Evolutionary conservation across 2,888 invertebrate species (phyloP).

Genomic region (Hyposoter didymator): DNA sequence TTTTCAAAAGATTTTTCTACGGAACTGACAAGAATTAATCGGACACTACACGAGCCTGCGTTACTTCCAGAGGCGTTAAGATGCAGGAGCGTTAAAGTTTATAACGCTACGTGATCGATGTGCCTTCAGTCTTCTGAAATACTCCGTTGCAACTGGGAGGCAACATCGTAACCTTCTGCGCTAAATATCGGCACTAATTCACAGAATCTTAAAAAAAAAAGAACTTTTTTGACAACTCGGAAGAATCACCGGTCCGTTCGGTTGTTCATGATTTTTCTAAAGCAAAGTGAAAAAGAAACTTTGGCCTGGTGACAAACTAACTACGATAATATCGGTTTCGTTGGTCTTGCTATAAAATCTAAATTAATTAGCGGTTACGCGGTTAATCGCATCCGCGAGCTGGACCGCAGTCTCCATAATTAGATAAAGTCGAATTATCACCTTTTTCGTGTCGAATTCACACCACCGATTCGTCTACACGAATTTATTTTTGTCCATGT

Average conservation of each 20-base stretch:
- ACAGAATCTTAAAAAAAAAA: neutral
- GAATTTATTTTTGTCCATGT: neutral
- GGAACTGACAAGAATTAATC: conserved; percentile 16
- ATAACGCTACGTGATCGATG: neutral
- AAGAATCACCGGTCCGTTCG: neutral
- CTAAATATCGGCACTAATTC: neutral
- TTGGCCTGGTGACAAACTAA: neutral
- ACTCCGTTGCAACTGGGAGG: conserved; percentile 8
- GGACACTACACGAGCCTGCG: conserved; percentile 18
- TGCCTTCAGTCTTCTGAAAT: conserved; percentile 9
- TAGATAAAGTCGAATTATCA: conserved; percentile 24
- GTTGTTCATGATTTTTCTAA: neutral
- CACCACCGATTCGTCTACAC: neutral
- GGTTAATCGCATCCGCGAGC: conserved; percentile 42
- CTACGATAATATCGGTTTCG: conserved; percentile 1
- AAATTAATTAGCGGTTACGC: conserved; percentile 49
- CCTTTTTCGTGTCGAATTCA: conserved; percentile 24
- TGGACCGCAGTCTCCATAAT: conserved; percentile 17
- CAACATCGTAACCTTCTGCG: neutral
- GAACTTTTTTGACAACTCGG: neutral
- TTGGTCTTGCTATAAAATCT: conserved; percentile 14
- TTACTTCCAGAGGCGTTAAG: neutral
- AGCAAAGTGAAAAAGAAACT: neutral
- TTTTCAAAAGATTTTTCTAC: conserved; percentile 22
- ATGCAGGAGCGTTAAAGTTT: neutral